These are phyloP conservation scores for Serinus canaria DNA, from an alignment of 2,113 vertebrate genomes.

Conservation along the genomic window DNA sequence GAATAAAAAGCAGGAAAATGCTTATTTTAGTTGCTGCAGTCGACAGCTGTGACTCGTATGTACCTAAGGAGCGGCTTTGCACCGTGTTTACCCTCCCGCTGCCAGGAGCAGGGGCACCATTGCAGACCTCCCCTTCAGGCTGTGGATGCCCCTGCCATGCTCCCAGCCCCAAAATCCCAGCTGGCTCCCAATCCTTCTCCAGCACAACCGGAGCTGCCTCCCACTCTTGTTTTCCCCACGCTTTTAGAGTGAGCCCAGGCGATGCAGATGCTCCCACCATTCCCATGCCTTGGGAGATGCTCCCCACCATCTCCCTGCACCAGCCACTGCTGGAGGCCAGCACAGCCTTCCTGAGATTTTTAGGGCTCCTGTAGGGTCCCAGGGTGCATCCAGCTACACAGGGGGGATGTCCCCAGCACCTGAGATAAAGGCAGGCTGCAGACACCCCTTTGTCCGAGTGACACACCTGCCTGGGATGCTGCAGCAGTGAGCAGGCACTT, in stretches of 20 bases:
- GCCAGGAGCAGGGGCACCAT: not conserved
- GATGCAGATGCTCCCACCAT: not conserved
- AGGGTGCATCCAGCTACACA: not conserved
- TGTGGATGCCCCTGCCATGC: accelerated
- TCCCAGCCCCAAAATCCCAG: not conserved
- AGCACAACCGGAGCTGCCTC: not conserved
- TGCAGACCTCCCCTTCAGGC: not conserved
- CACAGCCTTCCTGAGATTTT: not conserved
- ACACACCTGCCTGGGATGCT: not conserved
- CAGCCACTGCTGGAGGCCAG: not conserved
- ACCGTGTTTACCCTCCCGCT: not conserved
- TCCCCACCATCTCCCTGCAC: not conserved
- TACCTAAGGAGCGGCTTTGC: not conserved
- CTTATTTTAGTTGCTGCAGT: slow-evolving; percentile 63
- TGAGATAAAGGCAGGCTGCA: not conserved
- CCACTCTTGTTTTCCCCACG: not conserved
- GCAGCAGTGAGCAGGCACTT: accelerated
- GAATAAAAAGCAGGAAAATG: slow-evolving; percentile 62
- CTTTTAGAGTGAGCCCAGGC: not conserved
- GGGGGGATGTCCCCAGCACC: not conserved
- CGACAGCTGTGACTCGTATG: slow-evolving; percentile 52
- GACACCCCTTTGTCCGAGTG: accelerated
- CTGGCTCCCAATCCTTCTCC: not conserved
- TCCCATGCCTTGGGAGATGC: not conserved
- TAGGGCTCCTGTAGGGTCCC: not conserved